Base-by-base conservation (phyloP, 2,113 vertebrate genomes). In the Calidris pugnax region DNA sequence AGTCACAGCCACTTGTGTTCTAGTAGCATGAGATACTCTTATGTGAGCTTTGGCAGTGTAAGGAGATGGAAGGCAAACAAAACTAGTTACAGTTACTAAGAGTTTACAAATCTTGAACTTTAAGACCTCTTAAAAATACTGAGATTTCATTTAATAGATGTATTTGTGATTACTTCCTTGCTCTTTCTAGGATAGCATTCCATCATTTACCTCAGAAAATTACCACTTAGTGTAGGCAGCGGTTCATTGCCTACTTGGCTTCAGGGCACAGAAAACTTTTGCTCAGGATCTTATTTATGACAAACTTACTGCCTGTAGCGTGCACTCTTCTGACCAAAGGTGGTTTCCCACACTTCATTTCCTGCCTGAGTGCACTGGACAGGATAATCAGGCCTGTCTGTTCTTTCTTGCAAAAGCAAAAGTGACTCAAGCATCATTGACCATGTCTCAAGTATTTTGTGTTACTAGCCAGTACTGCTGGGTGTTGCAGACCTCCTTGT, bases 371-470 rank as follows among this genome's bases (percentile, higher is more conserved):
- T 60, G 20, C 35, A 12, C 3, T 24, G 33, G 48, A 12, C 23
- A 89, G 30, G 7, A 24, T 90, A 22, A 18, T 63, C 21, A 10
- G 33, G 73, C 32, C 15, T 76, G 18, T 83, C 20, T 57, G 8
- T 8, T 35, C 63, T 33, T 79, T 35, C 26, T 59, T 87, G 68
- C 7, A 2, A 74, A 89, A 77, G 35, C 45, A 69, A 10, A 84
- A 72, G 53, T 91, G 22, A 20, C 57, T 83, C 17, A 28, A 26
- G 53, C 23, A 37, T 59, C 20, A 5, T 3, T 77, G 72, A 55
- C 30, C 10, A 5, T 9, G 15, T 55, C 15, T 81, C 9, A 33
- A 0, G 23, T 69, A 10, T 50, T 62, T 43, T 0, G 0, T 72
- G 18, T 71, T 71, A 19, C 14, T 4, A 4, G n/a, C 12, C 33